phyloP scores from a whole-genome alignment of 2,113 vertebrate species.

The Melanostigma gelatinosum region DNA sequence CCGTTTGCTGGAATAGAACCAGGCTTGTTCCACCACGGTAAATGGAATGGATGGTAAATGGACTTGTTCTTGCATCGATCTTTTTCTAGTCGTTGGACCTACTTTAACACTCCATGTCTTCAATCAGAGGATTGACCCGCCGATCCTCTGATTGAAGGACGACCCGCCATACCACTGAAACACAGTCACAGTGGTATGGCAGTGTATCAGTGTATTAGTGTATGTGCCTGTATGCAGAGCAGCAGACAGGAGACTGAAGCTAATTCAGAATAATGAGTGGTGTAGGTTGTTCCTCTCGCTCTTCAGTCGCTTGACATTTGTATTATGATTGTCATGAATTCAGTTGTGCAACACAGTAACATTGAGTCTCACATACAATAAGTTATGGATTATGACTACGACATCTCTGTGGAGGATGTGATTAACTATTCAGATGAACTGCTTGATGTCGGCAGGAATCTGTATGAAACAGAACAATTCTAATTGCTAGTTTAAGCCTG shows the following conservation, averaged over 20 bases:
- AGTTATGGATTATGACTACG: background rate
- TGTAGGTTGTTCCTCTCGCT: background rate
- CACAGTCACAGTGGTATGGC: too few relatives aligned
- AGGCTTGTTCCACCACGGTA: background rate
- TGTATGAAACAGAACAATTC: background rate
- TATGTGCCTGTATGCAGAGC: background rate
- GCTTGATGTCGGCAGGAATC: background rate
- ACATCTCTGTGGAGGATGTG: background rate
- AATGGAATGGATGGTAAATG: too few relatives aligned
- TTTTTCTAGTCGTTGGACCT: too few relatives aligned
- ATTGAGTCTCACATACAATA: background rate
- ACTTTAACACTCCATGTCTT: too few relatives aligned
- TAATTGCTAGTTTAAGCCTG: background rate
- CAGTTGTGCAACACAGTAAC: background rate
- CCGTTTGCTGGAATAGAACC: background rate
- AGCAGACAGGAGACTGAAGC: background rate
- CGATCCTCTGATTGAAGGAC: too few relatives aligned
- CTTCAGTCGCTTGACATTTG: background rate
- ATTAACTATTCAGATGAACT: background rate
- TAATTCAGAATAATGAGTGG: background rate
- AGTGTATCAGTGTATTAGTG: background rate
- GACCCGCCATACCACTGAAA: too few relatives aligned
- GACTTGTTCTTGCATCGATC: too few relatives aligned
- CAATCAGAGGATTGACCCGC: too few relatives aligned
- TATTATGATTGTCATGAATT: background rate